These are phyloP conservation scores for Agonopterix alstromeriana DNA, from an alignment of 2,888 invertebrate species.

Conservation along the genomic window DNA sequence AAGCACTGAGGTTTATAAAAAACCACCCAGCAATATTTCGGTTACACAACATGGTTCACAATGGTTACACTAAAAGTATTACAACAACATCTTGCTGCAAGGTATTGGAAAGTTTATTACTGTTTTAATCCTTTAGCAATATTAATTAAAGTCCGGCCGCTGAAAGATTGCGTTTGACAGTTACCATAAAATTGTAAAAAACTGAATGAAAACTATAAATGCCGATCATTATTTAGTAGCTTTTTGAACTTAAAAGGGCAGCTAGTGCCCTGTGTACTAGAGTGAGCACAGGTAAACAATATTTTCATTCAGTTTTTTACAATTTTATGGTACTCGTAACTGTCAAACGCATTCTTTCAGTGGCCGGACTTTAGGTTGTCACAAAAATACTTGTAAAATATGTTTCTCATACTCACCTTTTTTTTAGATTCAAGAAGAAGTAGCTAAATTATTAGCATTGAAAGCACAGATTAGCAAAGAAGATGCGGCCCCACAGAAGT, in stretches of 20 bases:
- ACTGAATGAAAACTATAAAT: too few relatives aligned
- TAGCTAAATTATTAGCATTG: slow-evolving; percentile 86
- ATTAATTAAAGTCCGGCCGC: too few relatives aligned
- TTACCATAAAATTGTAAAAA: too few relatives aligned
- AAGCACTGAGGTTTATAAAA: slow-evolving; percentile 40
- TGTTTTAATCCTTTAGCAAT: not conserved
- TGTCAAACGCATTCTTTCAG: too few relatives aligned
- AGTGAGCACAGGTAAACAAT: too few relatives aligned
- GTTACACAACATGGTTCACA: slow-evolving; percentile 40
- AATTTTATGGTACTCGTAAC: too few relatives aligned
- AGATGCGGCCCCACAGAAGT: slow-evolving; percentile 82
- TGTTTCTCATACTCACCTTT: not conserved
- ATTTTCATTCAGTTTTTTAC: too few relatives aligned
- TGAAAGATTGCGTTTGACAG: too few relatives aligned
- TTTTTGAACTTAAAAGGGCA: too few relatives aligned
- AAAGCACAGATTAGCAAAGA: slow-evolving; percentile 83
- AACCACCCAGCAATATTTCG: slow-evolving; percentile 29
- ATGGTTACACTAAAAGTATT: slow-evolving; percentile 52
- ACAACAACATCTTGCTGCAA: slow-evolving; percentile 57
- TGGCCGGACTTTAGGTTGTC: too few relatives aligned
- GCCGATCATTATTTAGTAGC: too few relatives aligned
- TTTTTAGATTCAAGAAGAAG: slow-evolving; percentile 89
- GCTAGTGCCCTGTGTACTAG: too few relatives aligned
- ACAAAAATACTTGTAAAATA: not conserved
- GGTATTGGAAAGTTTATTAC: slow-evolving; percentile 48